Percentiles rank a stretch among this genome's conserved stretches.
Evolutionary conservation across 2,113 vertebrate species (phyloP).

Genomic region (Oophaga pumilio): DNA sequence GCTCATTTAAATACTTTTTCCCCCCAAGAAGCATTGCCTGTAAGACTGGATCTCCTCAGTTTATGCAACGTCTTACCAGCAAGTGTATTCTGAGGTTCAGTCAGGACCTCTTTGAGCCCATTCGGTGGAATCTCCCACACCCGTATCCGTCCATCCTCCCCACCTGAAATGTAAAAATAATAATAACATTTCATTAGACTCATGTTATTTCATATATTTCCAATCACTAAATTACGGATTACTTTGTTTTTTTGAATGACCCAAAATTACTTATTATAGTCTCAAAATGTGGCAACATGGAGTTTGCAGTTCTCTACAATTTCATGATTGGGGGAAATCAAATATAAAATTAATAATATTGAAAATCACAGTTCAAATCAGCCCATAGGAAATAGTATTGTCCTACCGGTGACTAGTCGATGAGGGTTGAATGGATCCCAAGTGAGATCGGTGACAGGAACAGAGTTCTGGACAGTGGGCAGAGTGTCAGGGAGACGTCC

Average conservation of each 20-base stretch:
- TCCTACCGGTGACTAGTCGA: constrained; percentile 85
- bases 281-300: too few relatives aligned
- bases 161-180: constrained; percentile 70
- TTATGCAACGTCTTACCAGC: constrained; percentile 73
- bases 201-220: too few relatives aligned
- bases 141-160: constrained; percentile 90
- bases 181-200: too few relatives aligned
- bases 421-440: constrained; percentile 89
- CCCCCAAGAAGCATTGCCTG: too few relatives aligned
- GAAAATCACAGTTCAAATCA: not conserved
- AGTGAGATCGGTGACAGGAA: constrained; percentile 80
- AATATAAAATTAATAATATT: not conserved
- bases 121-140: constrained; percentile 83
- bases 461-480: constrained; percentile 88
- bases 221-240: not conserved
- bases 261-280: too few relatives aligned
- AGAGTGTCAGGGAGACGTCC: constrained; percentile 83
- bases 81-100: constrained; percentile 78
- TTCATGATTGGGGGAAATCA: not conserved
- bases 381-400: not conserved
- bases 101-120: constrained; percentile 80
- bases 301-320: not conserved
- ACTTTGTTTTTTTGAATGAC: too few relatives aligned
- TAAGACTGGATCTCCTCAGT: not conserved
- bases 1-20: too few relatives aligned